These are phyloP conservation scores for Heteropelma amictum DNA, from an alignment of 2,888 invertebrate species.

Conservation along the genomic window DNA sequence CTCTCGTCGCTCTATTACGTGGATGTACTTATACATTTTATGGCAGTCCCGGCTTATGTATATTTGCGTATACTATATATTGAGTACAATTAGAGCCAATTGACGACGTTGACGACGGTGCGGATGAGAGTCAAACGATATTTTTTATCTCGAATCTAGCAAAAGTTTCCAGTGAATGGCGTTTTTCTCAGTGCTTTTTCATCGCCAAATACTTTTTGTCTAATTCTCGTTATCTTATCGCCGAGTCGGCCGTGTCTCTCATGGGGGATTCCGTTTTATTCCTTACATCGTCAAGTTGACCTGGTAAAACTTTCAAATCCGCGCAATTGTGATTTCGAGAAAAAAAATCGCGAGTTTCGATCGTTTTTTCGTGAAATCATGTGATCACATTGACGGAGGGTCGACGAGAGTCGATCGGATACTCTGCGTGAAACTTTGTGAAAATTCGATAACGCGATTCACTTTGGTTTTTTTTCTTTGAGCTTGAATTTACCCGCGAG, in stretches of 20 bases:
- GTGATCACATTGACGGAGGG: too few species aligned
- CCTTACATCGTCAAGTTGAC: too few species aligned
- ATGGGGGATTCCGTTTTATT: not conserved
- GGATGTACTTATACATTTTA: slow-evolving; percentile 55
- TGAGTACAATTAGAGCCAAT: slow-evolving; percentile 60
- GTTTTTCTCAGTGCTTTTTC: too few species aligned
- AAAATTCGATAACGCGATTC: too few species aligned
- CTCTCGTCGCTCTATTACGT: slow-evolving; percentile 4
- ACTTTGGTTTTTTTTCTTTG: too few species aligned
- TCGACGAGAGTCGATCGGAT: too few species aligned
- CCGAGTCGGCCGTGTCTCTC: not conserved
- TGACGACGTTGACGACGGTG: slow-evolving; percentile 61
- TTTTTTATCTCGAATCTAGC: slow-evolving; percentile 23
- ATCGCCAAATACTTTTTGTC: not conserved
- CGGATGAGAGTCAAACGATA: slow-evolving; percentile 63
- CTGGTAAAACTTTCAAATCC: too few species aligned
- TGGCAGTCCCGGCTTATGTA: slow-evolving; percentile 60
- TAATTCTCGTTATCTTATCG: slow-evolving; percentile 3
- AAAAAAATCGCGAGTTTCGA: too few species aligned
- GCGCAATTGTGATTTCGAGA: too few species aligned
- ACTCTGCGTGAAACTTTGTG: too few species aligned
- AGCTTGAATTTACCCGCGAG: too few species aligned
- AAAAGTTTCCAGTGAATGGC: slow-evolving; percentile 46
- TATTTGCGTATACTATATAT: not conserved
- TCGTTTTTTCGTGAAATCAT: too few species aligned